A percentile compares a stretch with the other conserved stretches of the same genome.
phyloP scores from a whole-genome alignment of 2,797 vertebrate species.

The Ficedula albicollis region DNA sequence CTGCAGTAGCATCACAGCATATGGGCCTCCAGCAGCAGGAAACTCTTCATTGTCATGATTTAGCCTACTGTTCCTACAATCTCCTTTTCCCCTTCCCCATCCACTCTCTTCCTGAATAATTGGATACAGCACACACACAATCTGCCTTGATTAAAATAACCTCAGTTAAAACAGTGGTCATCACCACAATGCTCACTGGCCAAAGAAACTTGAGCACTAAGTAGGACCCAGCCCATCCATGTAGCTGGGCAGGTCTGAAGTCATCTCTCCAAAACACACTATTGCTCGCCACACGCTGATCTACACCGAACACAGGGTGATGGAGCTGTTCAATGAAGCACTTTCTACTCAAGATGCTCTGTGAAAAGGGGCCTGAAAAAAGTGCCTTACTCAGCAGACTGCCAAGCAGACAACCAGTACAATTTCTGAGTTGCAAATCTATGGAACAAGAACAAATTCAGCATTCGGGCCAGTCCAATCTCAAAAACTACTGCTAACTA shows the following conservation, averaged over 20 bases:
- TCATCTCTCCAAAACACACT: background rate
- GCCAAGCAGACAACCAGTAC: background rate
- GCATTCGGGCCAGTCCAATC: background rate
- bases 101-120: background rate
- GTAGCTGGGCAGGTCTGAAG: background rate
- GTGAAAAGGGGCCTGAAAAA: background rate
- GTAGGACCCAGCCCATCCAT: background rate
- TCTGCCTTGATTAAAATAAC: constrained; percentile 24
- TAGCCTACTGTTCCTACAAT: background rate
- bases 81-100: background rate
- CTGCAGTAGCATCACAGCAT: constrained; percentile 14
- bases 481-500: background rate
- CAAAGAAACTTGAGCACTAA: background rate
- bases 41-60: background rate
- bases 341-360: background rate
- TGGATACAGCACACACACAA: constrained; percentile 13
- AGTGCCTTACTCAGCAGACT: background rate
- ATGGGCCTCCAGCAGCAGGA: constrained; percentile 19
- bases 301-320: constrained; percentile 51
- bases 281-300: background rate
- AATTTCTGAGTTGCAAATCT: background rate
- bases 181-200: background rate
- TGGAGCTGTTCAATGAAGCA: background rate
- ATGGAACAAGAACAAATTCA: background rate
- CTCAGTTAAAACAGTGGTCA: background rate